Evolutionary conservation across 2,888 invertebrate genomes (phyloP).

Genomic region (Caenorhabditis wallacei): DNA sequence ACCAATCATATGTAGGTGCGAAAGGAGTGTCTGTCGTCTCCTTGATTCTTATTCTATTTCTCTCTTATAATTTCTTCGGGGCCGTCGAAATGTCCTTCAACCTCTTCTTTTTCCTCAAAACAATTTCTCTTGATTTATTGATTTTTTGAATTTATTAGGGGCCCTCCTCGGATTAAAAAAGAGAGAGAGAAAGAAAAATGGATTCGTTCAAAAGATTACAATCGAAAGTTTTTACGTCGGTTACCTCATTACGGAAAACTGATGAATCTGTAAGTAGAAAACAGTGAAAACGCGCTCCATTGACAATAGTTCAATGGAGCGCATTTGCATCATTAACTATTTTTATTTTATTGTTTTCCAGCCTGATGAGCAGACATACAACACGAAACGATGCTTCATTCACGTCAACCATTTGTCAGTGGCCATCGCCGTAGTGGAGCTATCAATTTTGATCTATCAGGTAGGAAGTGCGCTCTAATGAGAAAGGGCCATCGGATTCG

Average conservation of each 20-base stretch:
- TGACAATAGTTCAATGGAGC: neutral
- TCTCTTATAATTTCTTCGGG: neutral
- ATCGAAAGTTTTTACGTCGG: conserved; percentile 54
- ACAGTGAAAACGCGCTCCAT: neutral
- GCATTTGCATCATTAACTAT: neutral
- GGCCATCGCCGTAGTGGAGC: conserved; percentile 55
- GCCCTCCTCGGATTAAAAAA: no score
- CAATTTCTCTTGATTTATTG: conserved; percentile 26
- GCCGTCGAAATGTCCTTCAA: conserved; percentile 29
- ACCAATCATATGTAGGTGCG: conserved; percentile 54
- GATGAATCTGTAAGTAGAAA: conserved; percentile 36
- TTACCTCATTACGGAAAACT: conserved; percentile 44
- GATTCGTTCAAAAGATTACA: conserved; percentile 56
- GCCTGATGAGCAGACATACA: conserved; percentile 42
- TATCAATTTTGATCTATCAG: conserved; percentile 53
- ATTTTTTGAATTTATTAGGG: neutral
- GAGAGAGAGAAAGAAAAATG: conserved; percentile 1
- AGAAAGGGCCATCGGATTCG: no score
- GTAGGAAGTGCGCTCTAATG: conserved; percentile 16
- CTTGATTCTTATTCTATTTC: neutral
- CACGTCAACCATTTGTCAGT: conserved; percentile 56
- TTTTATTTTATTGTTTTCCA: no score
- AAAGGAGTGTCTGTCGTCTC: conserved; percentile 22
- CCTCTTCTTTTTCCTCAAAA: conserved; percentile 2
- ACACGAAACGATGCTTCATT: conserved; percentile 56